These are phyloP conservation scores for Drosophila carrolli DNA, from an alignment of 1,140 invertebrate species.

Conservation along the genomic window DNA sequence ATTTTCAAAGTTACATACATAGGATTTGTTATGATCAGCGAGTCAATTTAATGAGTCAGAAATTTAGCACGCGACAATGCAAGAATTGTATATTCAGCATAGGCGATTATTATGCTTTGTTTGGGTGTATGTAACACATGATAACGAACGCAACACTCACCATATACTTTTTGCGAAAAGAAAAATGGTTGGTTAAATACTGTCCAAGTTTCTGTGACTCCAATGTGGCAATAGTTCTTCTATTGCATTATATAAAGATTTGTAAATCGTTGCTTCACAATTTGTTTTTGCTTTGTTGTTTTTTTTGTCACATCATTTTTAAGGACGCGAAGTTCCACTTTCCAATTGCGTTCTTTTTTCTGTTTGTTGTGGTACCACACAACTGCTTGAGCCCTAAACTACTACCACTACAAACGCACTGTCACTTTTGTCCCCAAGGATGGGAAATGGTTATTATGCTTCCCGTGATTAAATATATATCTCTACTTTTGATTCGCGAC, in stretches of 20 bases:
- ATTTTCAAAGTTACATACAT: no score
- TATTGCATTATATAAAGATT: constrained; percentile 36
- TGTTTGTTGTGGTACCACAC: constrained; percentile 10
- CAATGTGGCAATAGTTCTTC: background rate
- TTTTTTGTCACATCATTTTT: constrained; percentile 15
- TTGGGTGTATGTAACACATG: background rate
- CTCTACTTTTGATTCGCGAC: constrained; percentile 7
- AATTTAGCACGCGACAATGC: constrained; percentile 29
- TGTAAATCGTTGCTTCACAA: constrained; percentile 10
- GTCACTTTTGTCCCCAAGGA: constrained; percentile 12
- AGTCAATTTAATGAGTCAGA: constrained; percentile 39
- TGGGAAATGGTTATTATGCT: constrained; percentile 13
- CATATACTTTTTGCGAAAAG: constrained; percentile 35
- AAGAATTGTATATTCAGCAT: background rate
- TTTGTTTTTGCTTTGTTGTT: constrained; percentile 16
- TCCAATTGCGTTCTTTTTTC: constrained; percentile 9
- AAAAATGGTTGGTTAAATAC: constrained; percentile 5
- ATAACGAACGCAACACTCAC: constrained; percentile 17
- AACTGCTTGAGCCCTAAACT: constrained; percentile 28
- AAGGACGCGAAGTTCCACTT: constrained; percentile 25
- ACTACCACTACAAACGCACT: constrained; percentile 33
- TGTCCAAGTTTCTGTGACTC: constrained; percentile 11
- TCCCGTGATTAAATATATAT: constrained; percentile 21
- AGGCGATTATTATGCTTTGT: constrained; percentile 16
- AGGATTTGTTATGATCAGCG: constrained; percentile 11